Evolutionary conservation across 2,797 vertebrate genomes (phyloP), one percentile per base, ranked within the genome.

Genomic region (Pelodytes ibericus): DNA sequence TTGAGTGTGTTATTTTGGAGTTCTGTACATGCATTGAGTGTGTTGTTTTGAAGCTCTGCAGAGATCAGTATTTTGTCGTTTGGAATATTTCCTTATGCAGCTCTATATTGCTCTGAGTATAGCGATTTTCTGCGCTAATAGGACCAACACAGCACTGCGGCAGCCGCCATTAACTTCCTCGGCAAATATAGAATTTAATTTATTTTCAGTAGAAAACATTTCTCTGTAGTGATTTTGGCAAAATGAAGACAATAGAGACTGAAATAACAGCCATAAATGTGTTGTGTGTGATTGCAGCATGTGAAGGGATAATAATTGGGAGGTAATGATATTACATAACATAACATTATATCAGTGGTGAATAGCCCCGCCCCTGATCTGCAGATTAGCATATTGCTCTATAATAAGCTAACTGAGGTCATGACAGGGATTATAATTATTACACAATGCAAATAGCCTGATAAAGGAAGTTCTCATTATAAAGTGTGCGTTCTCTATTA

Each of bases 361-460:
- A 53, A 66, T 72, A 57, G 29, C 62, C 6, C 39, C 29, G 29
- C 62, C 69, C 51, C 44, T 53, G 13, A 16, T 61, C 51, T 7
- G 2, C 30, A 53, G 27, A 77, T 77, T 72, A 72, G 53, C 61
- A 72, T 72, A 77, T 77, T 77, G 75, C 69, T 49, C 18, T 39
- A 53, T 66, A 72, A 77, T 77, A 30, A 53, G 39, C 69, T 67
- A 77, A 77, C 72, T 24, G 51, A 72, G 53, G 68, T 65, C 24
- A 29, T 59, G 67, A 69, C 75, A n/a, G 31, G 63, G 51, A 26
- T 26, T 10, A 53, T 72, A 66, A 72, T 66, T 72, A 64, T 77
- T 51, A 60, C 41, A 41, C 39, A 51, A 67, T 36, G 51, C 29
- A 15, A 59, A 51, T 25, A 60, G 75, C 60, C n/a, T 49, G 39